Base-by-base conservation (phyloP, 2,797 vertebrate species). In the Notoglanidium macrostoma region DNA sequence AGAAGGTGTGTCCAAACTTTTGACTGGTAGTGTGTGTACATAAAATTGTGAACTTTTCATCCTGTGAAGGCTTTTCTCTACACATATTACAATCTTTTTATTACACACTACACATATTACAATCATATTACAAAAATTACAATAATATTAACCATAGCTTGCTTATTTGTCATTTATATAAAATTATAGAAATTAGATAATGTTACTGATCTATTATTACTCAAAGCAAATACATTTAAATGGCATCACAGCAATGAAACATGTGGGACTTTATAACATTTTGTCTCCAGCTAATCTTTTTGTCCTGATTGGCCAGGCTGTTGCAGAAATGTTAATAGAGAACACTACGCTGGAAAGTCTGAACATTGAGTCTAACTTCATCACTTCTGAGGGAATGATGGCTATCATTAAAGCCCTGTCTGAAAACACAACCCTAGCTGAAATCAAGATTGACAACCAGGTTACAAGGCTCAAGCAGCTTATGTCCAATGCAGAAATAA, bases 301-400 rank as follows among this genome's bases (percentile, higher is more conserved):
- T 88, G 35, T 88, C 74, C 65, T 26, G 77, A 21, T 74, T 65
- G 29, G 2, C 0, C 94, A 99, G 98, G 97, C 97, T 0, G 95
- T 97, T 88, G 98, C 98, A 0, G 97, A 97, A 93, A 99, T 99
- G 98, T 93, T 99, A 91, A 94, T 93, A 90, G 95, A 95, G 88
- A 99, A 99, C 94, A 97, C 94, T 87, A 96, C 94, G 85, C 95
- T 99, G 86, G 95, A 96, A 94, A 97, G 95, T 94, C 96, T 99
- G 93, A 99, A 99, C 90, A 95, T 99, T 0, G 98, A 99, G 90
- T 99, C 98, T 85, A 99, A 99, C 95, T 99, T 99, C 94, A 99
- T 99, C 92, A 98, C 96, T 63, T 93, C 96, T 0, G 90, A 96
- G 0, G 98, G 98, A 57, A 98, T 99, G 96, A 95, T 95, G 96